phyloP scores from a whole-genome alignment of 2,888 invertebrate species.

The Diarsia rubi region DNA sequence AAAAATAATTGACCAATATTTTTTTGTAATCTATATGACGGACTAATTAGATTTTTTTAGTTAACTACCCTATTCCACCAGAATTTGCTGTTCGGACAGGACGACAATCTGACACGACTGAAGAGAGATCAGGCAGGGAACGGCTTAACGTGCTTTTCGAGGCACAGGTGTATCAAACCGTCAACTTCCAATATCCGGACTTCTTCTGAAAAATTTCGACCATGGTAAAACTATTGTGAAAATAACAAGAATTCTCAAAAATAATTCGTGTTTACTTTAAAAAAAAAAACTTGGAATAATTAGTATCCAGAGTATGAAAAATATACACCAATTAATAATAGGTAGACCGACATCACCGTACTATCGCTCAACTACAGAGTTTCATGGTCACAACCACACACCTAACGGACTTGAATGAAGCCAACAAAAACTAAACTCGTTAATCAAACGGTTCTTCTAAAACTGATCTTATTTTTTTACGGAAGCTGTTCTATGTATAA shows the following conservation, averaged over 20 bases:
- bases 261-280: not conserved
- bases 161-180: too few relatives aligned
- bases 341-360: not conserved
- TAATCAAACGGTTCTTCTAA: slow-evolving; percentile 51
- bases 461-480: slow-evolving; percentile 35
- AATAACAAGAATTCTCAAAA: not conserved
- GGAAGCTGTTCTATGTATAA: not conserved
- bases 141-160: too few relatives aligned
- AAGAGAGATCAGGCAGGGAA: too few relatives aligned
- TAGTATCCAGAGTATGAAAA: slow-evolving; percentile 12
- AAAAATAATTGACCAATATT: too few relatives aligned
- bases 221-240: too few relatives aligned
- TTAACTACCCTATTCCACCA: too few relatives aligned
- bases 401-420: slow-evolving; percentile 45
- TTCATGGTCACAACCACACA: slow-evolving; percentile 24
- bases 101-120: too few relatives aligned
- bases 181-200: too few relatives aligned
- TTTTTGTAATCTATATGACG: too few relatives aligned
- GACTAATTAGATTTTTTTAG: too few relatives aligned
- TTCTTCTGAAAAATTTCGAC: too few relatives aligned
- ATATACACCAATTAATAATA: slow-evolving; percentile 32
- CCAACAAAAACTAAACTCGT: slow-evolving; percentile 45
- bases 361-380: slow-evolving; percentile 11
- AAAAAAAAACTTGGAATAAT: not conserved
- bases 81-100: too few relatives aligned